Percentiles rank a stretch among this genome's conserved stretches.
Conservation (phyloP, 2,888 invertebrate species). For the Halictus ligatus region DNA sequence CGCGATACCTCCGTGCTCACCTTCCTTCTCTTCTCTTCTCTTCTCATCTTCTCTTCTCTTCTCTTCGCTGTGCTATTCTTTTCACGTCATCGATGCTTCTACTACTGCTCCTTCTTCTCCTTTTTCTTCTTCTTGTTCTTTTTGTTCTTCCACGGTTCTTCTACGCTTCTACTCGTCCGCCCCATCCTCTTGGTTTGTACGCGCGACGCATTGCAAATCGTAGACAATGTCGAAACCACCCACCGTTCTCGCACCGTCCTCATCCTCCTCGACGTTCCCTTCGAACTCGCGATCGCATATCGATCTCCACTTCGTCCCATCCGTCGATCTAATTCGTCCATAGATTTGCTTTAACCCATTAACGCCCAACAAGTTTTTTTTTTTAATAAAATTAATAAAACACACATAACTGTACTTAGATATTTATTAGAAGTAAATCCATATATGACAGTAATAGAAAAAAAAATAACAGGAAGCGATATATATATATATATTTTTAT, state of each 20-base stretch:
- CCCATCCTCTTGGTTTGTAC: not conserved
- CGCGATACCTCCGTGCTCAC: constrained; percentile 28
- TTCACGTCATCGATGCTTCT: not conserved
- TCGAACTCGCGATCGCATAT: not conserved
- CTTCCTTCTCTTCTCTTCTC: constrained; percentile 9
- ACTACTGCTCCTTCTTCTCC: not conserved
- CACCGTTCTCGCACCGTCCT: not conserved
- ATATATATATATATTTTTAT: too few relatives aligned
- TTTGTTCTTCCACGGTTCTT: not conserved
- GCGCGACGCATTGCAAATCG: not conserved
- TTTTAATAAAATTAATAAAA: too few relatives aligned
- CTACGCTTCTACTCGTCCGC: not conserved
- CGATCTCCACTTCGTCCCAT: not conserved
- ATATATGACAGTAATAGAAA: too few relatives aligned
- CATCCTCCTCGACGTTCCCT: not conserved
- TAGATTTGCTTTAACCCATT: too few relatives aligned
- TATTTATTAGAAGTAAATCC: too few relatives aligned
- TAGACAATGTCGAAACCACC: not conserved
- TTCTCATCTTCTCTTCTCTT: not conserved
- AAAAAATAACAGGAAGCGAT: too few relatives aligned
- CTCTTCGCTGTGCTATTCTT: not conserved
- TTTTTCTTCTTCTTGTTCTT: not conserved
- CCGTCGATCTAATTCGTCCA: not conserved
- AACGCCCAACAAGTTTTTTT: too few relatives aligned
- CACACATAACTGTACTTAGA: too few relatives aligned